phyloP scores from a whole-genome alignment of 2,797 vertebrate genomes.

The Poecile montanus region DNA sequence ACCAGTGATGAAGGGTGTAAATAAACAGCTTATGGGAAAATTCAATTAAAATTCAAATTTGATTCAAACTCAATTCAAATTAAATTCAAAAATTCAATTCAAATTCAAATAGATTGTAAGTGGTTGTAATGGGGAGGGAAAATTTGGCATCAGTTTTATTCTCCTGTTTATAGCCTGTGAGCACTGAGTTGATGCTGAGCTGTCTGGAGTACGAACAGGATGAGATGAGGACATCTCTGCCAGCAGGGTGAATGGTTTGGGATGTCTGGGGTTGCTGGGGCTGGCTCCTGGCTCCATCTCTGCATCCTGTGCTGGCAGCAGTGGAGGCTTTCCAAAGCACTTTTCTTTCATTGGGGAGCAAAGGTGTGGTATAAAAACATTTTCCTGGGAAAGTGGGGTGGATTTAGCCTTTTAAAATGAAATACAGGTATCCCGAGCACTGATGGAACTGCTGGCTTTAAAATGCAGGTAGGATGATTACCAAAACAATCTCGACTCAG shows the following conservation, averaged over 20 bases:
- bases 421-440: not conserved
- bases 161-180: not conserved
- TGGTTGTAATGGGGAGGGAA: not conserved
- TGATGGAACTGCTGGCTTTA: not conserved
- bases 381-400: not conserved
- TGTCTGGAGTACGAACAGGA: not conserved
- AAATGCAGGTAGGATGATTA: not conserved
- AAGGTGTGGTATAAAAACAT: not conserved
- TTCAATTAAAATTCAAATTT: not conserved
- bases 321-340: not conserved
- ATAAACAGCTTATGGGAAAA: conserved; percentile 18
- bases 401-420: not conserved
- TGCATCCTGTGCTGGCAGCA: not conserved
- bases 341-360: not conserved
- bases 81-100: not conserved
- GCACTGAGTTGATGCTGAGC: not conserved
- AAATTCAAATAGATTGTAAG: not conserved
- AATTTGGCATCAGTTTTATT: not conserved
- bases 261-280: not conserved
- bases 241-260: accelerated
- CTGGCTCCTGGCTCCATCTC: not conserved
- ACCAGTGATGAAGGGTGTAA: not conserved
- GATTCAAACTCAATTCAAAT: conserved; percentile 24
- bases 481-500: not conserved
- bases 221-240: not conserved